phyloP scores from a whole-genome alignment of 1,140 invertebrate species.

The Sogatella furcifera region DNA sequence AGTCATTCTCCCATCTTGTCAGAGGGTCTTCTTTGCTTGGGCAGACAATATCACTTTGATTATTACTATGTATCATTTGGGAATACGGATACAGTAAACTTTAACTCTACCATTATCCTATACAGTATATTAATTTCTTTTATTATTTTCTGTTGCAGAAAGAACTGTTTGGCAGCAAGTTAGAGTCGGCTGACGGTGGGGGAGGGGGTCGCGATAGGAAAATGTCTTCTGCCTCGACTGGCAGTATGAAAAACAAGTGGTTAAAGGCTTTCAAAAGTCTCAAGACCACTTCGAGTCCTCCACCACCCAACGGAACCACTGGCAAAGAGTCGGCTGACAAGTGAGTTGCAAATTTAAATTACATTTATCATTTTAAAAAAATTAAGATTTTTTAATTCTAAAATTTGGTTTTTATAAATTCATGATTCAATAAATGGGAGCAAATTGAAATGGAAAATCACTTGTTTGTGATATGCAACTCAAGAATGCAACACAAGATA shows the following conservation, averaged over 20 bases:
- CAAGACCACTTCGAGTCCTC: conserved; percentile 59
- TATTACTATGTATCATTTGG: no score
- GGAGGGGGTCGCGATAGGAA: conserved; percentile 57
- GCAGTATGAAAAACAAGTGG: conserved; percentile 95
- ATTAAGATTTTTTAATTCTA: no score
- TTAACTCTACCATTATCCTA: no score
- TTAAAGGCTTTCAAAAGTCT: conserved; percentile 92
- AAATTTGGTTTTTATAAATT: background rate
- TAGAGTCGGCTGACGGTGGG: conserved; percentile 47
- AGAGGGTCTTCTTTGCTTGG: no score
- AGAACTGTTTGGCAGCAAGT: conserved; percentile 72
- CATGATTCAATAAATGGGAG: no score
- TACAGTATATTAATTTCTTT: background rate
- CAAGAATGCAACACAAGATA: no score
- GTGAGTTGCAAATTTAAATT: conserved; percentile 33
- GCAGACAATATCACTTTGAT: no score
- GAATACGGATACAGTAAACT: no score
- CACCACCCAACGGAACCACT: conserved; percentile 43
- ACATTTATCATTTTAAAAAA: no score
- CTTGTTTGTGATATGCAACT: no score
- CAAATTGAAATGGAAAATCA: no score
- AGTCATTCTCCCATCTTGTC: no score
- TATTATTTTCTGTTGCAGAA: conserved; percentile 52
- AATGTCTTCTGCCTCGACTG: conserved; percentile 72
- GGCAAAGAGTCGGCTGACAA: conserved; percentile 37